Percentiles rank a stretch among this genome's conserved stretches.
phyloP scores from a whole-genome alignment of 64 coral and sea anemone species.

The Montipora efflorescens region DNA sequence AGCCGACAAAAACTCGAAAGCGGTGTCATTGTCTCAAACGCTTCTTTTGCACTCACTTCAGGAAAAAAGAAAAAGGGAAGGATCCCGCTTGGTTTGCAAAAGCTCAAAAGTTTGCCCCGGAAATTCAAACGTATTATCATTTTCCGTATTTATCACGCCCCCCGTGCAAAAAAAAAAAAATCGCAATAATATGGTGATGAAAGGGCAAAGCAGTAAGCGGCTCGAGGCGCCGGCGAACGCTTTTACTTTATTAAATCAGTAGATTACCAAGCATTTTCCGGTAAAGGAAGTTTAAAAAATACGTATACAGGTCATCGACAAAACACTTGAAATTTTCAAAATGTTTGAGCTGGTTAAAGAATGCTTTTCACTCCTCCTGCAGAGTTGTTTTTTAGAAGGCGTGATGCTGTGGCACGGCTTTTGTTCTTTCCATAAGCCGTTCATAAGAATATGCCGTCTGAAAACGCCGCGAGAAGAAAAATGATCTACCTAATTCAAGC shows the following conservation, averaged over 20 bases:
- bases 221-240: background rate
- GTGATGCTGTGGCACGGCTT: constrained; percentile 41
- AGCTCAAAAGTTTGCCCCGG: constrained; percentile 59
- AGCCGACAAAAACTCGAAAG: constrained; percentile 4
- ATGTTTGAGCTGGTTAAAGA: constrained; percentile 28
- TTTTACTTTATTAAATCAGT: background rate
- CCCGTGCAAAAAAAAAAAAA: background rate
- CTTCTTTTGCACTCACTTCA: background rate
- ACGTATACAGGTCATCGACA: background rate
- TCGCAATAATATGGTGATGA: constrained; percentile 46
- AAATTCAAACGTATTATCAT: constrained; percentile 52
- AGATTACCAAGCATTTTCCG: constrained; percentile 22
- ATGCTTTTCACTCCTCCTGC: constrained; percentile 29
- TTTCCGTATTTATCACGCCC: constrained; percentile 53
- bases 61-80: background rate
- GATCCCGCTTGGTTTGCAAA: constrained; percentile 11
- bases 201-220: constrained; percentile 12
- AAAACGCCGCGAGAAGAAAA: constrained; percentile 55
- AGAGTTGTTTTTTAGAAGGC: constrained; percentile 40
- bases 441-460: constrained; percentile 13
- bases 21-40: background rate
- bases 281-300: constrained; percentile 45
- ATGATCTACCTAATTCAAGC: constrained; percentile 54
- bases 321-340: constrained; percentile 1
- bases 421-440: constrained; percentile 38